Evolutionary conservation across 2,888 invertebrate species (phyloP).

Genomic region (Agrotis exclamationis): DNA sequence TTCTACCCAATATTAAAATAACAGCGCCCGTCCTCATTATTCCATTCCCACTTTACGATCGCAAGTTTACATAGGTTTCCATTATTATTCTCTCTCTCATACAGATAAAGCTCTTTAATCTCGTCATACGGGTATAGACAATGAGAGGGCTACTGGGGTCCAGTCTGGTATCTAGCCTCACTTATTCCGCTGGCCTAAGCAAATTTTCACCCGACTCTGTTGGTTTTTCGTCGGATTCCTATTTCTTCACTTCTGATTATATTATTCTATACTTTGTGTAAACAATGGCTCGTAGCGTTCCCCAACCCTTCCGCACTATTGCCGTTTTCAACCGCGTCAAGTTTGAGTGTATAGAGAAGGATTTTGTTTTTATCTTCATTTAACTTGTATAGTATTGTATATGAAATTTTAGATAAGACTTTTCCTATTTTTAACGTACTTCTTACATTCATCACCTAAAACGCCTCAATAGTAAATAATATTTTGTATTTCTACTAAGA

Average conservation of each 20-base stretch:
- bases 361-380: slow-evolving; percentile 43
- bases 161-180: slow-evolving; percentile 81
- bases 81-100: slow-evolving; percentile 62
- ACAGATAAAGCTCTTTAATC: slow-evolving; percentile 67
- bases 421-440: no score
- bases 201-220: slow-evolving; percentile 89
- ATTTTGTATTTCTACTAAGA: not conserved
- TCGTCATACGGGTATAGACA: slow-evolving; percentile 79
- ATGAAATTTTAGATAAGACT: no score
- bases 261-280: slow-evolving; percentile 90
- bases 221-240: slow-evolving; percentile 90
- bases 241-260: slow-evolving; percentile 91
- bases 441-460: not conserved
- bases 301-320: slow-evolving; percentile 90
- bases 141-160: slow-evolving; percentile 74
- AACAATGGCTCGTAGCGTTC: slow-evolving; percentile 81
- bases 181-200: slow-evolving; percentile 91
- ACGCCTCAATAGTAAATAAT: not conserved
- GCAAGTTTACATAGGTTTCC: slow-evolving; percentile 66
- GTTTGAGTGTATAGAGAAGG: slow-evolving; percentile 74
- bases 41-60: slow-evolving; percentile 50
- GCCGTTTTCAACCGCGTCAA: slow-evolving; percentile 74
- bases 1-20: slow-evolving; percentile 42
- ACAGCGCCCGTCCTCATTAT: slow-evolving; percentile 39
- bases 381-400: not conserved